These are phyloP conservation scores for Teleogryllus oceanicus DNA, from an alignment of 2,888 invertebrate genomes.

Conservation along the genomic window DNA sequence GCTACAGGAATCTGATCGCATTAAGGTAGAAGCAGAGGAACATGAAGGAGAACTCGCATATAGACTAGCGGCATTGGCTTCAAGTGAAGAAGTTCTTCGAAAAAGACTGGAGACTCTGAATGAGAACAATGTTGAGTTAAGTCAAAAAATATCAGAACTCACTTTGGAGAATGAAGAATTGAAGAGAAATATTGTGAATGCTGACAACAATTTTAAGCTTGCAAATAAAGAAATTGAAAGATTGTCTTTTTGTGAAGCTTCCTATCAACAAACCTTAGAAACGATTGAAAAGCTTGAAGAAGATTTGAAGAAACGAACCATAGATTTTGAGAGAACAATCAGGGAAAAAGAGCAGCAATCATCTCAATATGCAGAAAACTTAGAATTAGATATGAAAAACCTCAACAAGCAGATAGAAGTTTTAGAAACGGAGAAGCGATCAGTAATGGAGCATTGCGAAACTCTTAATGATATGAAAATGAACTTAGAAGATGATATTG, in stretches of 20 bases:
- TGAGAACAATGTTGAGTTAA: constrained; percentile 53
- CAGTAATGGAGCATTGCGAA: constrained; percentile 45
- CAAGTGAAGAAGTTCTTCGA: constrained; percentile 61
- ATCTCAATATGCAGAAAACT: constrained; percentile 47
- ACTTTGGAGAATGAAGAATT: constrained; percentile 11
- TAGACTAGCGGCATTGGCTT: constrained; percentile 59
- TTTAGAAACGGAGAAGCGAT: constrained; percentile 45
- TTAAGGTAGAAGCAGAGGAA: constrained; percentile 57
- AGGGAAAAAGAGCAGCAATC: constrained; percentile 48
- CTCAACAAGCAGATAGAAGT: constrained; percentile 49
- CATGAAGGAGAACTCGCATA: constrained; percentile 62
- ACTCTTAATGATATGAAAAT: constrained; percentile 40
- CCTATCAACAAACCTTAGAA: constrained; percentile 38
- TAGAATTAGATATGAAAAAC: constrained; percentile 47
- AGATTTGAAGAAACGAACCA: constrained; percentile 39
- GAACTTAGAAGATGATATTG: constrained; percentile 43
- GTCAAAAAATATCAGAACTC: constrained; percentile 25
- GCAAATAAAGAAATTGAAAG: constrained; percentile 31
- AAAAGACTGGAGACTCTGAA: constrained; percentile 59
- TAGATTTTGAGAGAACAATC: constrained; percentile 41
- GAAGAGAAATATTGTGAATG: not conserved
- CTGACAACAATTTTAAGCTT: constrained; percentile 24
- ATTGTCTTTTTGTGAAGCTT: constrained; percentile 28
- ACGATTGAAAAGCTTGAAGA: constrained; percentile 44
- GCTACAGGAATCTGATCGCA: constrained; percentile 57